Conservation (phyloP, 2,888 invertebrate genomes). For the Lumbricus terrestris region DNA sequence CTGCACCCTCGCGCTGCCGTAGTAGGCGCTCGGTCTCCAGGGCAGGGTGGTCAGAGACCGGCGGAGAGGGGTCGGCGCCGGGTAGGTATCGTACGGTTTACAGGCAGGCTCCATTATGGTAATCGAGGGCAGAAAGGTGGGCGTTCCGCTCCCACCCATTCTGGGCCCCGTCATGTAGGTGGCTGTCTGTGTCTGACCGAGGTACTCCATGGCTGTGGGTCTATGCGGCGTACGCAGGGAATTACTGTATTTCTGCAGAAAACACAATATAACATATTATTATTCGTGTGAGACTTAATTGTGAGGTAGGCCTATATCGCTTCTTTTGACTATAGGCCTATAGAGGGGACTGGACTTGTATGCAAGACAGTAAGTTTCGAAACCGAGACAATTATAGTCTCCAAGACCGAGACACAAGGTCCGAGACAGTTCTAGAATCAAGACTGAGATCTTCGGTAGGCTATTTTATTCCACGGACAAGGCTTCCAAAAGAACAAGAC, state of each 20-base stretch:
- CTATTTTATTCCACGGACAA: no score
- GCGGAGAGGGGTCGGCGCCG: conserved; percentile 57
- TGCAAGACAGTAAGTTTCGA: no score
- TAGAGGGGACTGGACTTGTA: no score
- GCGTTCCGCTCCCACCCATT: conserved; percentile 52
- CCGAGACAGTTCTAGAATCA: no score
- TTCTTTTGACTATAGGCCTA: no score
- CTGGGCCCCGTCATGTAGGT: conserved; percentile 59
- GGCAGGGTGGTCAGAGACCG: conserved; percentile 58
- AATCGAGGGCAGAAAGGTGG: conserved; percentile 66
- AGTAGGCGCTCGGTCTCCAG: conserved; percentile 58
- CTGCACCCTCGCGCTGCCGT: conserved; percentile 55
- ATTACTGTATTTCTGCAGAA: neutral
- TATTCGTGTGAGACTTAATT: no score
- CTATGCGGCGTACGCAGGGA: neutral
- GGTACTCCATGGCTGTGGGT: conserved; percentile 53
- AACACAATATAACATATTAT: no score
- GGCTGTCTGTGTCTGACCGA: conserved; percentile 59
- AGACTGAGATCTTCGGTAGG: no score
- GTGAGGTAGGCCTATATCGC: no score
- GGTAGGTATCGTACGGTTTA: conserved; percentile 54
- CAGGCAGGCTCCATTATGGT: conserved; percentile 69
- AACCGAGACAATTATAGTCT: no score
- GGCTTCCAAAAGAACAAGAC: no score
- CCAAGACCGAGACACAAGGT: no score